Evolutionary conservation across 2,113 vertebrate genomes (phyloP).

Genomic region (Coptodon bakossiorum): DNA sequence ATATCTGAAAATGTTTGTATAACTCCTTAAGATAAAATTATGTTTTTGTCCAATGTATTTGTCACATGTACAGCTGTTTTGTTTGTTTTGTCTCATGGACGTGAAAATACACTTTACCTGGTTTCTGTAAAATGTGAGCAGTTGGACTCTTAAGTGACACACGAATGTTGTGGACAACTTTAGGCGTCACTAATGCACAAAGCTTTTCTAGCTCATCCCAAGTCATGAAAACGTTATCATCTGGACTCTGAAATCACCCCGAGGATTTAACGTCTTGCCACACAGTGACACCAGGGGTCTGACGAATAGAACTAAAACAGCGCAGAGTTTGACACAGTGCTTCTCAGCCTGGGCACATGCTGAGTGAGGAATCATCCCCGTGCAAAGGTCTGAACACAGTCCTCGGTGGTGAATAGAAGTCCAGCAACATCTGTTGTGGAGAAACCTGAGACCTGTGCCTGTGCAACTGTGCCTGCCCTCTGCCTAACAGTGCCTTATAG

Average conservation of each 20-base stretch:
- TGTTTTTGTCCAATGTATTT: accelerated
- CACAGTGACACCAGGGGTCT: too few relatives aligned
- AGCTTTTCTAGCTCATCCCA: neutral
- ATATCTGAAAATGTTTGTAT: neutral
- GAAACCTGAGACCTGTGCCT: neutral
- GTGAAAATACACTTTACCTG: neutral
- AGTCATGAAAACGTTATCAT: neutral
- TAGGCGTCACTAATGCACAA: accelerated
- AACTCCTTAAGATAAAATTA: neutral
- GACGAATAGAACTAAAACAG: too few relatives aligned
- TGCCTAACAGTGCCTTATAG: neutral
- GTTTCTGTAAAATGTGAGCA: neutral
- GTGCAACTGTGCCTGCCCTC: neutral
- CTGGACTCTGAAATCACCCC: neutral
- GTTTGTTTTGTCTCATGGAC: neutral
- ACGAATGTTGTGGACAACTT: neutral
- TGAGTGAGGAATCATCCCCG: neutral
- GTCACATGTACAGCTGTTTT: neutral
- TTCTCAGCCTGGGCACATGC: neutral
- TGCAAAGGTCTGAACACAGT: neutral
- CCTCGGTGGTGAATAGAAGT: neutral
- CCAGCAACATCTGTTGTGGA: neutral
- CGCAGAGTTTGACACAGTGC: neutral
- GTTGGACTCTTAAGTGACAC: neutral
- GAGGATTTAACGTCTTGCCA: neutral